phyloP scores from a whole-genome alignment of 2,888 invertebrate species.

The Pardosa pseudoannulata region DNA sequence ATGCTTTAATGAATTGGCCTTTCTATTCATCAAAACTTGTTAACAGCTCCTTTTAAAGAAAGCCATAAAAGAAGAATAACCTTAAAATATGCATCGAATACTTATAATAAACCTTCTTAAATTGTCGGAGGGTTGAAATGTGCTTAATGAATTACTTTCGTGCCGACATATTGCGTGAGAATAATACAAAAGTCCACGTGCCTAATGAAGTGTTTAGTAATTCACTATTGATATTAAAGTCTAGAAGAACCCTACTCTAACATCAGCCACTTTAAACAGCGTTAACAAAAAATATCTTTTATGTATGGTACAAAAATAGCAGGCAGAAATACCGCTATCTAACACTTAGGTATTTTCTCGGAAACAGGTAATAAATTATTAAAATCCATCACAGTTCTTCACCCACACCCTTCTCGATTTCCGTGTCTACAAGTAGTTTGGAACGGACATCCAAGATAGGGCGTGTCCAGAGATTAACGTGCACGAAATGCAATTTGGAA shows the following conservation, averaged over 20 bases:
- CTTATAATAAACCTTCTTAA: no score
- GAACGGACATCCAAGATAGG: neutral
- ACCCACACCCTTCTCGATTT: constrained; percentile 6
- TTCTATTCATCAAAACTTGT: no score
- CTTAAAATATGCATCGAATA: no score
- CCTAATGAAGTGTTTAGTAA: no score
- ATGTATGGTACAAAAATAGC: neutral
- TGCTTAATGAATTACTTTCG: neutral
- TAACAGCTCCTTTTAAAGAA: no score
- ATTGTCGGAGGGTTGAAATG: neutral
- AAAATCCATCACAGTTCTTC: constrained; percentile 13
- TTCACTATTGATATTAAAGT: no score
- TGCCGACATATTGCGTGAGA: neutral
- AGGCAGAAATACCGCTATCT: neutral
- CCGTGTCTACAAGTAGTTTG: constrained; percentile 13
- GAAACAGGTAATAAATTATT: constrained; percentile 8
- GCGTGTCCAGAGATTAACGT: neutral
- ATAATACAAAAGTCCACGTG: no score
- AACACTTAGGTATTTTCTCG: neutral
- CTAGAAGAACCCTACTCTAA: neutral
- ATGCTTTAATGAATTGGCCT: no score
- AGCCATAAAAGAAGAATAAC: no score
- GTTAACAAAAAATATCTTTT: neutral
- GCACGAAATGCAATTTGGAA: neutral
- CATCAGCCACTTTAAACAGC: neutral